Evolutionary conservation across 2,797 vertebrate genomes (phyloP).

Genomic region (Coilia nasus): DNA sequence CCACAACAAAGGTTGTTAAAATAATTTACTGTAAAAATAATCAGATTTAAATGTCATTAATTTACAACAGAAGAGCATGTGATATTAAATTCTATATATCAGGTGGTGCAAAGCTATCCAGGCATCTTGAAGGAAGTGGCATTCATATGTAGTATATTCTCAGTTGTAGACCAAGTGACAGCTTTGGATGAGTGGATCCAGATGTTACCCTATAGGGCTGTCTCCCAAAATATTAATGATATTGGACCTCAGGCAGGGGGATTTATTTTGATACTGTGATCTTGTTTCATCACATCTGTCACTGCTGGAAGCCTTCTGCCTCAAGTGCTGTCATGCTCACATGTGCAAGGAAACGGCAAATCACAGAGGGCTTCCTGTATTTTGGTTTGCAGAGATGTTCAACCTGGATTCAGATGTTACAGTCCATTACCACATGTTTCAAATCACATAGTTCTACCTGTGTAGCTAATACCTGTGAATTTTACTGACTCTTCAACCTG

Average conservation of each 20-base stretch:
- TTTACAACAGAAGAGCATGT: not conserved
- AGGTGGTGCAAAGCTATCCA: too few species aligned
- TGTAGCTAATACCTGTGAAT: too few species aligned
- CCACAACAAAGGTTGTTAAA: too few species aligned
- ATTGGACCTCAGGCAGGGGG: not conserved
- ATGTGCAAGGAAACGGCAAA: not conserved
- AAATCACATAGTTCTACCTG: too few species aligned
- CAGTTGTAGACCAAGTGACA: not conserved
- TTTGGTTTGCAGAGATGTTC: not conserved
- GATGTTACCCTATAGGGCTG: not conserved
- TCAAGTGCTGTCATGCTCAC: not conserved
- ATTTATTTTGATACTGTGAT: conserved; percentile 8
- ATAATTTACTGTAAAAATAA: too few species aligned
- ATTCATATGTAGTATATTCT: not conserved
- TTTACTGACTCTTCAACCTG: too few species aligned
- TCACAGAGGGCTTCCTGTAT: not conserved
- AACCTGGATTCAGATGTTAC: too few species aligned
- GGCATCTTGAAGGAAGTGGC: too few species aligned
- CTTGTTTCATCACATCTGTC: conserved; percentile 24
- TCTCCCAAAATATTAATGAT: not conserved
- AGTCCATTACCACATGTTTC: too few species aligned
- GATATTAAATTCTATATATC: not conserved
- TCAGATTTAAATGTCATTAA: too few species aligned
- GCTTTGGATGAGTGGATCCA: not conserved
- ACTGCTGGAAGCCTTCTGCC: not conserved